Conservation (phyloP, 2,888 invertebrate genomes). For the Drosophila phalerata region DNA sequence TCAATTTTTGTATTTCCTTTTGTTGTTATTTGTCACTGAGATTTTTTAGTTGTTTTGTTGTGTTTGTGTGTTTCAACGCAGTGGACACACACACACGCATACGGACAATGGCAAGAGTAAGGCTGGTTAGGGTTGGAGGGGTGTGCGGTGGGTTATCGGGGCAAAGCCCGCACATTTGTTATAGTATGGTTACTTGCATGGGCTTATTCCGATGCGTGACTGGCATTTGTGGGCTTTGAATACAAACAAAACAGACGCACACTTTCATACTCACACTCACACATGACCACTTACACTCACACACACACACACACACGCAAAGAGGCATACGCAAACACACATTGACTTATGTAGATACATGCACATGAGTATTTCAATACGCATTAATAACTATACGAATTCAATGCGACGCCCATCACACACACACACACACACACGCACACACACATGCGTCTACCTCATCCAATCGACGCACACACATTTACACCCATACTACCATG, state of each 20-base stretch:
- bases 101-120: slow-evolving; percentile 28
- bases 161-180: slow-evolving; percentile 60
- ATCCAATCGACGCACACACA: slow-evolving; percentile 35
- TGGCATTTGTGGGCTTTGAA: slow-evolving; percentile 78
- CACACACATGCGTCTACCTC: slow-evolving; percentile 24
- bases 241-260: slow-evolving; percentile 65
- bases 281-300: slow-evolving; percentile 26
- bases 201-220: slow-evolving; percentile 77
- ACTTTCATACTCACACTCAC: slow-evolving; percentile 23
- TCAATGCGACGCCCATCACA: slow-evolving; percentile 74
- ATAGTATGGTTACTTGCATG: slow-evolving; percentile 66
- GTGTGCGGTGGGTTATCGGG: slow-evolving; percentile 32
- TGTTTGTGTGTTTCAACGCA: slow-evolving; percentile 52
- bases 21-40: slow-evolving; percentile 60
- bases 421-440: slow-evolving; percentile 5
- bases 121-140: slow-evolving; percentile 1
- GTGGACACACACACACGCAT: slow-evolving; percentile 37
- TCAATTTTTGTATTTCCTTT: slow-evolving; percentile 35
- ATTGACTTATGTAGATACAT: slow-evolving; percentile 31
- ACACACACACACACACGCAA: slow-evolving; percentile 7
- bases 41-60: slow-evolving; percentile 71
- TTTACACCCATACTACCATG: not conserved
- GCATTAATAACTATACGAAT: slow-evolving; percentile 78
- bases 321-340: slow-evolving; percentile 24
- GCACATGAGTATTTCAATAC: slow-evolving; percentile 73